Evolutionary conservation across 2,888 invertebrate species (phyloP).

Genomic region (Crioceris asparagi): DNA sequence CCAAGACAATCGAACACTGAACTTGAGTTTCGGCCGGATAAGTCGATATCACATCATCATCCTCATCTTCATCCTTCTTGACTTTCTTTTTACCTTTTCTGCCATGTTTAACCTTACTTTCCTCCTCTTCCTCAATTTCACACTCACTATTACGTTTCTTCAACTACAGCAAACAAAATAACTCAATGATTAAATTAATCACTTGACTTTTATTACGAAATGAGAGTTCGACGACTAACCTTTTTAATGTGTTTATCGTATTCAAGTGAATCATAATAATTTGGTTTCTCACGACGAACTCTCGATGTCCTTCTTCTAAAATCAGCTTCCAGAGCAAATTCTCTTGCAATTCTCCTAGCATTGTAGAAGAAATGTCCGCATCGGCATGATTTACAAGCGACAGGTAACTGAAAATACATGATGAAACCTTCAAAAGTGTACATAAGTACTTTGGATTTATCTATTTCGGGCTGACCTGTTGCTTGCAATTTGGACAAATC

Average conservation of each 20-base stretch:
- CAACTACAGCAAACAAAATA: slow-evolving; percentile 24
- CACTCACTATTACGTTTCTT: slow-evolving; percentile 39
- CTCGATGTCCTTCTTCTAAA: slow-evolving; percentile 57
- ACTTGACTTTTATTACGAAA: neutral
- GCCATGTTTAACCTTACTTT: slow-evolving; percentile 22
- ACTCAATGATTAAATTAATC: slow-evolving; percentile 3
- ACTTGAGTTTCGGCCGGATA: slow-evolving; percentile 54
- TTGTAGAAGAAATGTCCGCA: slow-evolving; percentile 75
- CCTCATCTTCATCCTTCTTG: slow-evolving; percentile 39
- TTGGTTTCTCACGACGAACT: slow-evolving; percentile 64
- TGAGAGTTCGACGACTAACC: slow-evolving; percentile 30
- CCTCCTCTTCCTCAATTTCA: slow-evolving; percentile 42
- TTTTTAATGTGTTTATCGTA: slow-evolving; percentile 66
- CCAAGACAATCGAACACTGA: slow-evolving; percentile 61
- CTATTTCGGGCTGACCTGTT: slow-evolving; percentile 29
- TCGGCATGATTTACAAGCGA: slow-evolving; percentile 73
- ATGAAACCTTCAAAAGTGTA: neutral
- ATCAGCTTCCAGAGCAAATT: slow-evolving; percentile 42
- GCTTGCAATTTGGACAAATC: slow-evolving; percentile 31
- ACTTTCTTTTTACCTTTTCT: slow-evolving; percentile 34
- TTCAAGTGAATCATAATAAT: slow-evolving; percentile 73
- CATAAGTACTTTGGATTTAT: neutral
- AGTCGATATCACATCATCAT: slow-evolving; percentile 33
- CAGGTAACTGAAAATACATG: slow-evolving; percentile 52
- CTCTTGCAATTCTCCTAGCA: slow-evolving; percentile 45